Percentiles rank a stretch among this genome's conserved stretches.
These are phyloP conservation scores for Crioceris asparagi DNA, from an alignment of 2,888 invertebrate genomes.

Conservation along the genomic window DNA sequence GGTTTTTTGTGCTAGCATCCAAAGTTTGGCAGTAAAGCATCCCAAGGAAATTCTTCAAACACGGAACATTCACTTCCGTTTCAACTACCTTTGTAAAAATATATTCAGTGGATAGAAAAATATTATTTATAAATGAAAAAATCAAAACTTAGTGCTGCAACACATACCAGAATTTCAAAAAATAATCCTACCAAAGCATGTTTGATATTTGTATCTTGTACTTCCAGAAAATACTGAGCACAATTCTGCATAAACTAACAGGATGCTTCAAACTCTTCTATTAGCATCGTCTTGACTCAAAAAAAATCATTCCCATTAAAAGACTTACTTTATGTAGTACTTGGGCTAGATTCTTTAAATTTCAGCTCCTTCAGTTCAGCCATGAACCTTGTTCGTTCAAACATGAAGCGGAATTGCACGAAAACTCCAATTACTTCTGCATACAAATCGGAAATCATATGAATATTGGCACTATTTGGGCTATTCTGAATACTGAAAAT, in stretches of 20 bases:
- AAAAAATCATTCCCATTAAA: conserved; percentile 99
- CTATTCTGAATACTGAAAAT: conserved; percentile 71
- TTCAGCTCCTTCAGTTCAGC: conserved; percentile 77
- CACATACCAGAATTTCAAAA: conserved; percentile 96
- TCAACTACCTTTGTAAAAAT: conserved; percentile 83
- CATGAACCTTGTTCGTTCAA: conserved; percentile 85
- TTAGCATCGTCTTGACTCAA: conserved; percentile 90
- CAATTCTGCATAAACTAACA: conserved; percentile 98
- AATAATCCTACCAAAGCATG: conserved; percentile 96
- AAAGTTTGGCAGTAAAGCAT: conserved; percentile 91
- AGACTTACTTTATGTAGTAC: conserved; percentile 87
- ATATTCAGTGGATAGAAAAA: not conserved
- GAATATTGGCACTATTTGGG: conserved; percentile 90
- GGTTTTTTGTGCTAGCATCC: conserved; percentile 95
- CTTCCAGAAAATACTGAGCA: conserved; percentile 95
- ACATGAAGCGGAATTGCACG: conserved; percentile 87
- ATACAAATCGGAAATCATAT: conserved; percentile 94
- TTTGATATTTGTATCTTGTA: conserved; percentile 95
- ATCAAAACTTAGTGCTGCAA: too few relatives aligned
- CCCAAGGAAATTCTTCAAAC: conserved; percentile 97
- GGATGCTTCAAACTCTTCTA: conserved; percentile 97
- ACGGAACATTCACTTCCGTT: conserved; percentile 98
- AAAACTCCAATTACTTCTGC: conserved; percentile 96
- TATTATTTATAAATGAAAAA: conserved; percentile 6
- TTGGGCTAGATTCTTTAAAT: conserved; percentile 79